Evolutionary conservation across 2,888 invertebrate species (phyloP).

Genomic region (Agelastica alni): DNA sequence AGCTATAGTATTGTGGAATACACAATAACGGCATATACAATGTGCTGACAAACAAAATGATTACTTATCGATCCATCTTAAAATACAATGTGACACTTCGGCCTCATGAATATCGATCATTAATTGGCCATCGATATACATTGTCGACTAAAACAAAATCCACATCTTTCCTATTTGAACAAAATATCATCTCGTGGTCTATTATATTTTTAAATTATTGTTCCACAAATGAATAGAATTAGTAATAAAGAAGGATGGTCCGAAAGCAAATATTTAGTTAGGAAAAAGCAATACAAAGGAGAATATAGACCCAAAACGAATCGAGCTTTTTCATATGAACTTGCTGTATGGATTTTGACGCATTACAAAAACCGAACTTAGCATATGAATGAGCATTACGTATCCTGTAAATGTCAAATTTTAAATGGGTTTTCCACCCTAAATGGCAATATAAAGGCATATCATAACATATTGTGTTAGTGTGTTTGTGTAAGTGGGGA

Average conservation of each 20-base stretch:
- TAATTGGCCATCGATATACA: too few relatives aligned
- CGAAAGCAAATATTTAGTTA: conserved; percentile 45
- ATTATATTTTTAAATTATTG: conserved; percentile 35
- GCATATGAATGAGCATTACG: conserved; percentile 54
- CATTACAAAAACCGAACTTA: conserved; percentile 48
- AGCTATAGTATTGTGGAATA: too few relatives aligned
- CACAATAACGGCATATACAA: too few relatives aligned
- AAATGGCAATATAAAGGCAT: conserved; percentile 55
- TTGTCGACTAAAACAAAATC: conserved; percentile 18
- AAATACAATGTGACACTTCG: too few relatives aligned
- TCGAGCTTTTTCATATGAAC: conserved; percentile 42
- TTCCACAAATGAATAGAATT: conserved; percentile 32
- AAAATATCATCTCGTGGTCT: conserved; percentile 29
- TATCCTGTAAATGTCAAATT: conserved; percentile 57
- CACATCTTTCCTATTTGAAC: conserved; percentile 27
- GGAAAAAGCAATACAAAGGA: conserved; percentile 43
- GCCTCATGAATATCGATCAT: too few relatives aligned
- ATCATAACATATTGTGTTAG: conserved; percentile 51
- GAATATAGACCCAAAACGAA: conserved; percentile 35
- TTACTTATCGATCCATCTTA: too few relatives aligned
- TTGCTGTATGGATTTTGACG: conserved; percentile 35
- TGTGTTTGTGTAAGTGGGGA: conserved; percentile 51
- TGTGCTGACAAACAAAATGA: too few relatives aligned
- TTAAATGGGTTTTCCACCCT: conserved; percentile 56
- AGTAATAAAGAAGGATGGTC: conserved; percentile 37